Conservation (phyloP, 2,113 vertebrate genomes). For the Rhizomys pruinosus region DNA sequence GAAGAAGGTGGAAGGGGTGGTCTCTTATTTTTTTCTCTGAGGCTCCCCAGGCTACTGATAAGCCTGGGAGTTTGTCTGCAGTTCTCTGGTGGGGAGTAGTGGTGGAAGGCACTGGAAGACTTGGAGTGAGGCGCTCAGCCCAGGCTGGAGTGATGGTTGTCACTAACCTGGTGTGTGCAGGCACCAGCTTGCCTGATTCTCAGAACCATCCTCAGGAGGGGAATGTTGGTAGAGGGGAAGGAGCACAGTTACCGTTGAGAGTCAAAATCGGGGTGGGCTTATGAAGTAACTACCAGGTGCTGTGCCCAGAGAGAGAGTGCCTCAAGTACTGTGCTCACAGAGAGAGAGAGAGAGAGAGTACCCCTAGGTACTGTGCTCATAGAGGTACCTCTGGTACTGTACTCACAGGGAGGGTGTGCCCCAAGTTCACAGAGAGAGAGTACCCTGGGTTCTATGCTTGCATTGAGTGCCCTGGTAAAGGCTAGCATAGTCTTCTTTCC, state of each 20-base stretch:
- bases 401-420: background rate
- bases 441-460: no score
- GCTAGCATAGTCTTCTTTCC: background rate
- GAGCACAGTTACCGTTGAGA: no score
- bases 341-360: background rate
- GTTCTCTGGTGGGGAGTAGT: background rate
- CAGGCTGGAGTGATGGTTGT: background rate
- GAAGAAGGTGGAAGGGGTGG: background rate
- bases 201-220: background rate
- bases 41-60: background rate
- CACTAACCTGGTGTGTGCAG: no score
- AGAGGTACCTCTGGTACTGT: background rate
- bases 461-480: background rate
- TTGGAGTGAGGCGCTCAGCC: background rate
- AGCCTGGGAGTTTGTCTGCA: background rate
- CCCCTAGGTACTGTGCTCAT: background rate
- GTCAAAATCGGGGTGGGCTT: background rate
- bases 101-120: background rate
- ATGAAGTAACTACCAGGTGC: background rate
- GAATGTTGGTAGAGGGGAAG: background rate
- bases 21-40: background rate
- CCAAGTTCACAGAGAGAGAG: background rate
- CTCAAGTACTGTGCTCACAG: background rate
- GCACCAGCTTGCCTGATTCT: rapidly evolving
- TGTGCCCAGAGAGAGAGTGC: background rate